A percentile compares a stretch with the other conserved stretches of the same genome.
phyloP scores from a whole-genome alignment of 2,888 invertebrate genomes.

The Ypsolopha sequella region DNA sequence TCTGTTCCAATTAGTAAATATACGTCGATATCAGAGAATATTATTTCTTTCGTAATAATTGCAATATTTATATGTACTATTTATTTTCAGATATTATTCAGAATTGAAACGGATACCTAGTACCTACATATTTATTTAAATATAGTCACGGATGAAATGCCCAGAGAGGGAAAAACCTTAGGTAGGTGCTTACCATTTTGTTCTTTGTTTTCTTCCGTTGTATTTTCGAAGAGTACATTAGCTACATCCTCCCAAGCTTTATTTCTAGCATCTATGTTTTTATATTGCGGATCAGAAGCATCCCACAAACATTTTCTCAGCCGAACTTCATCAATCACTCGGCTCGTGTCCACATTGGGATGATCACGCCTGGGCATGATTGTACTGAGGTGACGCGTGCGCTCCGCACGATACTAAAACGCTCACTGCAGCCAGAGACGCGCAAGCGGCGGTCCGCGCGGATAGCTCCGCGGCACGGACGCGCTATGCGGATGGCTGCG shows the following conservation, averaged over 20 bases:
- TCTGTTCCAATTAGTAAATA: too few relatives aligned
- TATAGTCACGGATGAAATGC: too few relatives aligned
- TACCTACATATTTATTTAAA: too few relatives aligned
- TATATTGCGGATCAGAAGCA: background rate
- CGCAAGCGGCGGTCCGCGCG: constrained; percentile 12
- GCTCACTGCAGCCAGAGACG: constrained; percentile 13
- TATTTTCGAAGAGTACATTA: background rate
- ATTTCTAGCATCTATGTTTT: background rate
- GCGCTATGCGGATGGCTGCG: constrained; percentile 5
- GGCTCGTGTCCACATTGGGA: background rate
- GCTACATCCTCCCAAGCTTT: too few relatives aligned
- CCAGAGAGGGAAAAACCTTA: too few relatives aligned
- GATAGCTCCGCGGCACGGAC: constrained; percentile 3
- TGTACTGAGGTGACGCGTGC: constrained; percentile 14
- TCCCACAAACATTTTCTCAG: too few relatives aligned
- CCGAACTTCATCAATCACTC: background rate
- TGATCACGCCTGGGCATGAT: constrained; percentile 11
- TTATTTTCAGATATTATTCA: too few relatives aligned
- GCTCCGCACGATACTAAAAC: constrained; percentile 7
- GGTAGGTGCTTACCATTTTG: background rate
- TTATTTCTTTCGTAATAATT: too few relatives aligned
- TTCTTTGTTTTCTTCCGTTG: background rate
- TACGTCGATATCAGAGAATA: too few relatives aligned
- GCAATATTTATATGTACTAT: too few relatives aligned
- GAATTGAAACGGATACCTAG: too few relatives aligned